phyloP scores from a whole-genome alignment of 1,140 invertebrate genomes.

The Drosophila guanche region DNA sequence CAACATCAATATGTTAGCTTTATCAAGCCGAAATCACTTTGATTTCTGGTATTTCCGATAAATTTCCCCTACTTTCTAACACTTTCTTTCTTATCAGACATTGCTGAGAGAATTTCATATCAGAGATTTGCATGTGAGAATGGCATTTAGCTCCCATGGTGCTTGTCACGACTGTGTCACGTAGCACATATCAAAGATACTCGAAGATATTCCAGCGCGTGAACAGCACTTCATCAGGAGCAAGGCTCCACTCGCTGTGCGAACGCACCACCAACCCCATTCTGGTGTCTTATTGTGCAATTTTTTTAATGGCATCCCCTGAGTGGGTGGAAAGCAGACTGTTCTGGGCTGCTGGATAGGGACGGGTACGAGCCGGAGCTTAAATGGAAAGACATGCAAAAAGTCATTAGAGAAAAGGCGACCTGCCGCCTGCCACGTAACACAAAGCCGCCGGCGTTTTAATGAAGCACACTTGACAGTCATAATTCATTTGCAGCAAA shows the following conservation, averaged over 20 bases:
- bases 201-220: slow-evolving; percentile 58
- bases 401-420: slow-evolving; percentile 74
- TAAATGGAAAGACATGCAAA: slow-evolving; percentile 57
- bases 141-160: slow-evolving; percentile 11
- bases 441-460: slow-evolving; percentile 72
- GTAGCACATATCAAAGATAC: slow-evolving; percentile 62
- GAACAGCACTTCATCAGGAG: slow-evolving; percentile 65
- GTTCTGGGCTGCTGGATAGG: neutral
- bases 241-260: slow-evolving; percentile 20
- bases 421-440: slow-evolving; percentile 31
- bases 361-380: slow-evolving; percentile 10
- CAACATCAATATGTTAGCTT: too few species aligned
- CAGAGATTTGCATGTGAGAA: neutral
- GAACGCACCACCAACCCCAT: slow-evolving; percentile 4
- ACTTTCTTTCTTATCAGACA: neutral
- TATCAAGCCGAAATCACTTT: too few species aligned
- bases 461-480: slow-evolving; percentile 76
- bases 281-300: slow-evolving; percentile 54
- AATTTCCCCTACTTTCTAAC: too few species aligned
- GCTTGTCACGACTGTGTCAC: slow-evolving; percentile 25
- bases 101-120: neutral
- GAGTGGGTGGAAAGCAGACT: slow-evolving; percentile 24
- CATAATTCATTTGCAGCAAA: slow-evolving; percentile 75
- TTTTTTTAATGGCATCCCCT: slow-evolving; percentile 50
- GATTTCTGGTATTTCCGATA: too few species aligned